Conservation (phyloP, 2,797 vertebrate species). For the Buphagus erythrorhynchus region DNA sequence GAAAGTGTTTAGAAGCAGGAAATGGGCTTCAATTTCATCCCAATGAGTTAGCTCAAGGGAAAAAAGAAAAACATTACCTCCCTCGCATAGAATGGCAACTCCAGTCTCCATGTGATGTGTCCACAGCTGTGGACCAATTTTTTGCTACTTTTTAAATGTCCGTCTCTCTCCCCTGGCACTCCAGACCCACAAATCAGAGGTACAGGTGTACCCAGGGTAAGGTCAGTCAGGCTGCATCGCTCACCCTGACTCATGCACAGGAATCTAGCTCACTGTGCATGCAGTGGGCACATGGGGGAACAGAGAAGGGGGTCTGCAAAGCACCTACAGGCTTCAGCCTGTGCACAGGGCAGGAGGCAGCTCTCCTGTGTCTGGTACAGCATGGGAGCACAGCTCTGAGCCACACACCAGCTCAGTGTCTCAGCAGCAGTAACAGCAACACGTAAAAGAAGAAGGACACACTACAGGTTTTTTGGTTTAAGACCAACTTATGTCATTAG, state of each 20-base stretch:
- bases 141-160: background rate
- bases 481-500: background rate
- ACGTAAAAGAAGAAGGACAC: background rate
- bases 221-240: background rate
- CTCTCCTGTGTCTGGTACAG: background rate
- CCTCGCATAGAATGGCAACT: rapidly evolving
- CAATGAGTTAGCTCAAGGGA: background rate
- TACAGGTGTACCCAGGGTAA: rapidly evolving
- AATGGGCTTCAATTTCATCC: background rate
- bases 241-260: background rate
- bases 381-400: background rate
- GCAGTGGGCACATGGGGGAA: background rate
- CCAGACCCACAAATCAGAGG: background rate
- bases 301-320: background rate
- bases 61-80: background rate
- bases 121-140: background rate
- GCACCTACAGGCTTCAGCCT: background rate
- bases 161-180: rapidly evolving
- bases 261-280: background rate
- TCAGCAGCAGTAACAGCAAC: background rate
- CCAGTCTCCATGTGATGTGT: rapidly evolving
- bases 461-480: background rate
- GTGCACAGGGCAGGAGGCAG: background rate
- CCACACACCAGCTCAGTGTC: background rate
- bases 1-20: background rate